Evolutionary conservation across 2,113 vertebrate genomes (phyloP).

Genomic region (Porphyrio hochstetteri): DNA sequence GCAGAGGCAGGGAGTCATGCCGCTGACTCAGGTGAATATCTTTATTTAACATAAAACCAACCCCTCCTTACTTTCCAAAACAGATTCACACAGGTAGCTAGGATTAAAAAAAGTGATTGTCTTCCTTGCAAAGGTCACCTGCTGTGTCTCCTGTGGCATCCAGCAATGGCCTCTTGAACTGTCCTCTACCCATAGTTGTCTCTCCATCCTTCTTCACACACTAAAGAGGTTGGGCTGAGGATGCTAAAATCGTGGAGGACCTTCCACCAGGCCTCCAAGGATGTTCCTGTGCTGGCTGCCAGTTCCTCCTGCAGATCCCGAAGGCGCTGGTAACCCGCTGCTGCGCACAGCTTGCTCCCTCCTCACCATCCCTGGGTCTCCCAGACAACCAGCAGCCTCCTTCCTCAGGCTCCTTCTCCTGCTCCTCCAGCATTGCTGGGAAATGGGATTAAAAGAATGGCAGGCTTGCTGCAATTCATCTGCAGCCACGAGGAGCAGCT

Average conservation of each 20-base stretch:
- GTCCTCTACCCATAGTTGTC: not conserved
- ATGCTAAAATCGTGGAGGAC: not conserved
- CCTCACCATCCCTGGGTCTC: not conserved
- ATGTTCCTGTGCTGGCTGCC: not conserved
- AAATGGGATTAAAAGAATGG: not conserved
- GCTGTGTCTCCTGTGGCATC: not conserved
- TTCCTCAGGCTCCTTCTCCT: not conserved
- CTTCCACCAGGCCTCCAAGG: not conserved
- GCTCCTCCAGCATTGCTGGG: not conserved
- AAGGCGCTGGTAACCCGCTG: rapidly evolving
- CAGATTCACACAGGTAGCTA: not conserved
- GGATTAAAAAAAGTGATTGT: not conserved
- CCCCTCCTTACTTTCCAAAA: not conserved
- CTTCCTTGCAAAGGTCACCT: not conserved
- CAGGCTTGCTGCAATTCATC: not conserved
- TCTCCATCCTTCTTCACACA: not conserved
- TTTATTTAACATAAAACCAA: not conserved
- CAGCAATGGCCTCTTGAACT: not conserved
- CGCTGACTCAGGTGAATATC: not conserved
- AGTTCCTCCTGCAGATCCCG: not conserved
- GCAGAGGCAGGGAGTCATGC: not conserved
- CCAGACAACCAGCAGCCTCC: slow-evolving; percentile 12
- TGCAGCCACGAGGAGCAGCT: not conserved
- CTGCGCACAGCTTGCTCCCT: not conserved
- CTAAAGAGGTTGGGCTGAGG: not conserved